Base-by-base conservation (phyloP, 2,888 invertebrate species). In the Hypselothyrea guttata region DNA sequence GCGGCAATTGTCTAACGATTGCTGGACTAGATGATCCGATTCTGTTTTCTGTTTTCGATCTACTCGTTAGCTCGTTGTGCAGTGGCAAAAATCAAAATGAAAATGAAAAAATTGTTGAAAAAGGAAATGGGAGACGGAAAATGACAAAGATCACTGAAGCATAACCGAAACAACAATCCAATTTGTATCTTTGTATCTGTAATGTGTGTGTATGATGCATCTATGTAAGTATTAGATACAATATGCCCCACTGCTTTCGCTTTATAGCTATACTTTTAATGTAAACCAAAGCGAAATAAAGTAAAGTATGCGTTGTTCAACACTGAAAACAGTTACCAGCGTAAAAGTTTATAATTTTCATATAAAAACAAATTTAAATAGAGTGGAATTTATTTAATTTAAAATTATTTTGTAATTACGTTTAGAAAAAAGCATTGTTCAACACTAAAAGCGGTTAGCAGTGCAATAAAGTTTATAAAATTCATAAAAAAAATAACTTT, bases 91-190 rank as follows among this genome's bases (percentile, higher is more conserved):
- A 38, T 13, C 18, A 4, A 52, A 51, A 62, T 56, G 46, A 55
- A 56, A 35, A 53, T 48, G 57, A 2, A 22, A 4, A 22, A n/a
- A n/a, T n/a, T 22, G 52, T 40, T 53, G 22, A 58, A 67, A 71
- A 76, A 71, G 82, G 82, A 77, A 79, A 81, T 77, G 84, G 78
- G 66, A 84, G 75, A 84, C 75, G 70, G 72, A 68, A 82, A 84
- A 85, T 85, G 86, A 77, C 75, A 86, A 82, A 77, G 86, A 85
- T 86, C 85, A 82, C 84, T 84, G 75, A 85, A 86, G 86, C 85
- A 82, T 69, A 78, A 79, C 86, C 75, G 70, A 84, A 83, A 52
- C 58, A 57, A 55, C 44, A 47, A 51, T 41, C 64, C 76, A 82
- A 71, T 54, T 75, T 66, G 65, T 77, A 63, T 71, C 71, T 76